Conservation (phyloP, 2,113 vertebrate genomes). For the Gobius niger region DNA sequence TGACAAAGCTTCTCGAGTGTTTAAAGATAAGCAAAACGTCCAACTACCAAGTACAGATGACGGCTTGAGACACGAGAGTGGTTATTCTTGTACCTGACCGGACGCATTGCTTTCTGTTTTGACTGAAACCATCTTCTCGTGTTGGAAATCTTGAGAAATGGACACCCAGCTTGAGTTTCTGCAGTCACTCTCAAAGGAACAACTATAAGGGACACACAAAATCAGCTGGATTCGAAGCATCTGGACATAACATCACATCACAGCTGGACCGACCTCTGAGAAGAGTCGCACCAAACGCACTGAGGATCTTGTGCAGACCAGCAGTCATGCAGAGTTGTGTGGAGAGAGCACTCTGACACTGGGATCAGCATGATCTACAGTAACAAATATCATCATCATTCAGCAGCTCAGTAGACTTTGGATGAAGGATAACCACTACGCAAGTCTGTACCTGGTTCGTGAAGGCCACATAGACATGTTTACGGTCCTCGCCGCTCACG, state of each 20-base stretch:
- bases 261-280: slow-evolving; percentile 47
- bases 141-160: slow-evolving; percentile 49
- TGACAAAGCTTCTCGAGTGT: too few species aligned
- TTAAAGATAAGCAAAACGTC: too few species aligned
- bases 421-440: background rate
- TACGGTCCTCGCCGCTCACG: slow-evolving; percentile 79
- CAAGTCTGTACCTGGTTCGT: slow-evolving; percentile 78
- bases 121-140: slow-evolving; percentile 57
- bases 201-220: slow-evolving; percentile 48
- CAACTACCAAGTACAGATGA: too few species aligned
- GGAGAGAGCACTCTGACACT: slow-evolving; percentile 79
- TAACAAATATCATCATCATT: slow-evolving; percentile 16
- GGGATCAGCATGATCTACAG: slow-evolving; percentile 83
- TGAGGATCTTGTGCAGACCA: slow-evolving; percentile 84
- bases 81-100: slow-evolving; percentile 45
- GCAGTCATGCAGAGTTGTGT: slow-evolving; percentile 74
- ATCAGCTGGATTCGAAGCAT: background rate
- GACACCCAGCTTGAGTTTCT: slow-evolving; percentile 59
- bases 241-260: too few species aligned
- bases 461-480: slow-evolving; percentile 84
- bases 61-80: too few species aligned
- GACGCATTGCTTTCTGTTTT: background rate
- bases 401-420: background rate
- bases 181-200: slow-evolving; percentile 66
- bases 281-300: slow-evolving; percentile 87